Base-by-base conservation (phyloP, 2,113 vertebrate species). In the Potamarius usumacintae region DNA sequence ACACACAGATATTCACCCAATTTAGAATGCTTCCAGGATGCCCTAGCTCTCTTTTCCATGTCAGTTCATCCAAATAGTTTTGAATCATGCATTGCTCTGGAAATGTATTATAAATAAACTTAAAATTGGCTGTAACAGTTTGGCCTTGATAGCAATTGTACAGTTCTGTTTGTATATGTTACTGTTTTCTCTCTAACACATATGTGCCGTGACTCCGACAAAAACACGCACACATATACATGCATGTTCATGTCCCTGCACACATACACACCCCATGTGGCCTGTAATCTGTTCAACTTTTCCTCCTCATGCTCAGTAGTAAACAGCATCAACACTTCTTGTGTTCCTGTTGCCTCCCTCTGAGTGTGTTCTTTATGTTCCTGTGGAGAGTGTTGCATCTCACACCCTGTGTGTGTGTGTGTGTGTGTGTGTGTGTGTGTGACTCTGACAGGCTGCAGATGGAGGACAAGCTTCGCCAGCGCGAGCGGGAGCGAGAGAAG, bases 391-490 rank as follows among this genome's bases (percentile, higher is more conserved):
- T 88, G 89, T 90, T 90, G 89, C 89, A 90, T 90, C 89, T 90
- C 89, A 88, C 89, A 90, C 89, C 86, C 84, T 89, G 69, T 84
- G 53, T 85, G 62, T 82, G 63, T 82, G 77, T 81, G 30, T 71
- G 78, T 86, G 77, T 60, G 63, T 87, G 74, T 76, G n/a, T 84
- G 34, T 80, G 72, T 84, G 65, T 82, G 48, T 77, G 84, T 91
- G 93, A 92, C 65, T 78, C 74, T 82, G 84, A 20, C 89, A 99
- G 98, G 94, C 95, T 99, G 89, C 98, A 99, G 91, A 95, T 99
- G 94, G 98, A 99, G 7, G 98, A 99, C 89, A 98, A 99, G 93
- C 94, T 99, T 90, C 92, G 97, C 74, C 96, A 97, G 90, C 94
- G 96, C 77, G 97, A 97, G 85, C 93, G 96, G 0, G 96, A 97